Conservation (phyloP, 1,140 invertebrate species). For the Leptopilina clavipes region DNA sequence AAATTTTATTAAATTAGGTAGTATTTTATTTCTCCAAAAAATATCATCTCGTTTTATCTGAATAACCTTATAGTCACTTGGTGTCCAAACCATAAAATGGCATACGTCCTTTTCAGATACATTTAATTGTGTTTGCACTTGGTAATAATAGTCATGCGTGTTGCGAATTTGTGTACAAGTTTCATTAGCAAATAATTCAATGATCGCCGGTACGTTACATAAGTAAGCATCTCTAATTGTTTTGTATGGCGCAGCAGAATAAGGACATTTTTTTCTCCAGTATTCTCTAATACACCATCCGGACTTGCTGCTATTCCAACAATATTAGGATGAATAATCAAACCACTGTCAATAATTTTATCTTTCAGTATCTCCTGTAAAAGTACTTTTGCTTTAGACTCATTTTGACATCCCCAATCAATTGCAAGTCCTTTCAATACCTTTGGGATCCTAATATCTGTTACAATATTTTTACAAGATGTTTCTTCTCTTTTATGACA, state of each 20-base stretch:
- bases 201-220: neutral
- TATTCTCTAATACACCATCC: neutral
- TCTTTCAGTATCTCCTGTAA: too few relatives aligned
- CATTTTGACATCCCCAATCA: too few relatives aligned
- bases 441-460: too few relatives aligned
- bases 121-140: neutral
- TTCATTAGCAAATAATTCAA: neutral
- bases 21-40: neutral
- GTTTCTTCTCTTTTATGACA: too few relatives aligned
- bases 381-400: too few relatives aligned
- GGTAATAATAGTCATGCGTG: neutral
- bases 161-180: neutral
- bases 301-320: neutral
- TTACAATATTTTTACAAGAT: too few relatives aligned
- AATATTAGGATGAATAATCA: neutral
- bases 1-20: neutral
- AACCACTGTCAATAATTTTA: too few relatives aligned
- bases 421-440: too few relatives aligned
- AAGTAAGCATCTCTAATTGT: neutral
- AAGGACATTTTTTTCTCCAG: neutral
- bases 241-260: neutral
- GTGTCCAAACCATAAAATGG: neutral
- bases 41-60: neutral
- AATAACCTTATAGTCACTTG: neutral
- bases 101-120: neutral